Evolutionary conservation across 2,888 invertebrate genomes (phyloP).

Genomic region (Cephus nigrinus): DNA sequence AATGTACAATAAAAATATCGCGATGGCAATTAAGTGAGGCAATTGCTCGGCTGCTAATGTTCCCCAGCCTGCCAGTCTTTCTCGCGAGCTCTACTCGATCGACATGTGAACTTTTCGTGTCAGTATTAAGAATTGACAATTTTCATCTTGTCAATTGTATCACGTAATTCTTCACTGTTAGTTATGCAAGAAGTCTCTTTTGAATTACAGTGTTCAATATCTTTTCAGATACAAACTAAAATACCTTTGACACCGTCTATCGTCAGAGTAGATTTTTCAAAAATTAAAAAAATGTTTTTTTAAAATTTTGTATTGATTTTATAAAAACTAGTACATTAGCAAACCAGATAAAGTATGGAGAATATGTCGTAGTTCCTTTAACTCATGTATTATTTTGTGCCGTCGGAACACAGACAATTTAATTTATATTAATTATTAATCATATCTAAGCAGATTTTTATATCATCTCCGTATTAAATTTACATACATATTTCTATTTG

Average conservation of each 20-base stretch:
- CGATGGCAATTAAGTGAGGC: conserved; percentile 43
- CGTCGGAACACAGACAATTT: background rate
- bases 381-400: background rate
- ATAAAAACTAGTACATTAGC: background rate
- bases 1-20: conserved; percentile 49
- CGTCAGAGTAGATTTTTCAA: background rate
- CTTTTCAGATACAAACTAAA: background rate
- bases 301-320: background rate
- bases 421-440: background rate
- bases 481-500: background rate
- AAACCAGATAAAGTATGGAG: background rate
- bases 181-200: background rate
- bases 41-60: conserved; percentile 24
- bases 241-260: background rate
- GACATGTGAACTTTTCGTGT: background rate
- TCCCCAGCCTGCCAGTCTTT: conserved; percentile 34
- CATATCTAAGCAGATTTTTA: background rate
- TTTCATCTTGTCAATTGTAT: background rate
- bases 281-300: background rate
- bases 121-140: background rate
- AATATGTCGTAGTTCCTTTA: background rate
- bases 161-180: background rate
- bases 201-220: background rate
- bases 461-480: background rate
- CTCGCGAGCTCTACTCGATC: conserved; percentile 21